phyloP scores from a whole-genome alignment of 1,140 invertebrate species.

The Diabrotica virgifera region DNA sequence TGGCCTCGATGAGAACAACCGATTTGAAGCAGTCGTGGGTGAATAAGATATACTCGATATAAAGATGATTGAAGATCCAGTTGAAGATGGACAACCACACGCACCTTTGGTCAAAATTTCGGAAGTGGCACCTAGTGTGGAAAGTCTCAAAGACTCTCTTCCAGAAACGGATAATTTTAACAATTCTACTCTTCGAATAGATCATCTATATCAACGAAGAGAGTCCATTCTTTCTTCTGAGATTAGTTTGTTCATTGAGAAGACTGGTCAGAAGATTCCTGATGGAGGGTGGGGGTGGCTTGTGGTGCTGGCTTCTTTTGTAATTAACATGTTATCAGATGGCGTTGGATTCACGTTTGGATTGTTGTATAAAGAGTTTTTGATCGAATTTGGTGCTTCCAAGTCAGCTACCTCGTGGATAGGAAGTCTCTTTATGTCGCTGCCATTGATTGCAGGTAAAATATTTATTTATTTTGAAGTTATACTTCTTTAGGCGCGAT shows the following conservation, averaged over 20 bases:
- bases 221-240: conserved; percentile 27
- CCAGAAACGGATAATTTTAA: neutral
- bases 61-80: too few species aligned
- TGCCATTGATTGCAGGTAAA: conserved; percentile 76
- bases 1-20: too few species aligned
- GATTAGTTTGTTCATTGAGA: conserved; percentile 24
- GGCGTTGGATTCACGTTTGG: conserved; percentile 93
- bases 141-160: neutral
- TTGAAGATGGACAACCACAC: too few species aligned
- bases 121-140: conserved; percentile 1
- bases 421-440: conserved; percentile 82
- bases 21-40: too few species aligned
- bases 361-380: conserved; percentile 81
- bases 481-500: too few species aligned
- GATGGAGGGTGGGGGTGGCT: conserved; percentile 85
- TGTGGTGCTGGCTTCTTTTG: conserved; percentile 77
- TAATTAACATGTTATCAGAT: conserved; percentile 88
- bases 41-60: too few species aligned
- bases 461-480: too few species aligned
- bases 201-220: conserved; percentile 19
- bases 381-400: conserved; percentile 75
- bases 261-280: conserved; percentile 49
- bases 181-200: neutral
- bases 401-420: conserved; percentile 86
- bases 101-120: conserved; percentile 9